Evolutionary conservation across 2,113 vertebrate species (phyloP).

Genomic region (Amphilophus citrinellus): DNA sequence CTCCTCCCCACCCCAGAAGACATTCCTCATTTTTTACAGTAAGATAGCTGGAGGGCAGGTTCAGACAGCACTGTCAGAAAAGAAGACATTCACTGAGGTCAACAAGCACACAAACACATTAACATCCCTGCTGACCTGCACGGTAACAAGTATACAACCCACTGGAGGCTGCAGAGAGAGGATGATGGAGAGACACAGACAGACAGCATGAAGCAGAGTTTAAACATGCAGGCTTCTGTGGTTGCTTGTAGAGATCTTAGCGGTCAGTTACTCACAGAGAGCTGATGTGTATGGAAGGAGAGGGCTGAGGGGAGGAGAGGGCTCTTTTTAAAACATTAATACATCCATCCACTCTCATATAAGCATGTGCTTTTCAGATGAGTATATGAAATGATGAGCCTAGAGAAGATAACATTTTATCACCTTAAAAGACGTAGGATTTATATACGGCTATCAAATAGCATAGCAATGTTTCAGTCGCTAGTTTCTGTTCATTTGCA

Average conservation of each 20-base stretch:
- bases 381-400: background rate
- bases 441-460: background rate
- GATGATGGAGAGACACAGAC: background rate
- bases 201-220: background rate
- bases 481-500: background rate
- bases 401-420: background rate
- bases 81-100: slow-evolving; percentile 39
- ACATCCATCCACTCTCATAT: background rate
- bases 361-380: slow-evolving; percentile 6
- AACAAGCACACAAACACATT: slow-evolving; percentile 31
- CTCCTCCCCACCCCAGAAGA: slow-evolving; percentile 18
- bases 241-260: slow-evolving; percentile 25
- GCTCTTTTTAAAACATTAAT: slow-evolving; percentile 41
- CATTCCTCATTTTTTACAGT: slow-evolving; percentile 46
- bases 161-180: background rate
- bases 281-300: background rate
- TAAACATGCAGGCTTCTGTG: background rate
- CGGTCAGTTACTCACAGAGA: background rate
- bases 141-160: slow-evolving; percentile 14
- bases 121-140: slow-evolving; percentile 52
- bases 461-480: background rate
- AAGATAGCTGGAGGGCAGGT: slow-evolving; percentile 49
- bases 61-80: slow-evolving; percentile 50
- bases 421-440: background rate
- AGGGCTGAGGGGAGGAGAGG: background rate